Evolutionary conservation across 2,888 invertebrate species (phyloP), one percentile per base, ranked within the genome.

Genomic region (Hedychridium roseum): DNA sequence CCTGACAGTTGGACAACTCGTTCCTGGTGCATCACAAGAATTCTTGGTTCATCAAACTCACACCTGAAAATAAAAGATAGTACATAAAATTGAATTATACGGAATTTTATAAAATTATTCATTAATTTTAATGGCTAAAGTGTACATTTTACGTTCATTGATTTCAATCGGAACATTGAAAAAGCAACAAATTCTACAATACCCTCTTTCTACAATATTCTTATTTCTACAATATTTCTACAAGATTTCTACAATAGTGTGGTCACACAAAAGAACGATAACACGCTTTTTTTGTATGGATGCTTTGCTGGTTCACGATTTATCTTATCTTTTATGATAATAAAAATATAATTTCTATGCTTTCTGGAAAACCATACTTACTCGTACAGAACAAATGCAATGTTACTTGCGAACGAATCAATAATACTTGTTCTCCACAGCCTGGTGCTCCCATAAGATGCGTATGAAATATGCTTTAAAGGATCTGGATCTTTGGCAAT

Each of bases 21-120:
- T 76, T 93, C 92, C 79, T 93, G 92, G 68, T 92, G 90, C 59
- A 92, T 77, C 0, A 87, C 82, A 54, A 91, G 75, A 21, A 93
- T 56, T 42, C 73, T 69, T n/a, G 56, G 67, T 9, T 68, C 69
- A 2, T 57, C 50, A 20, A 80, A 79, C 31, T 77, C 68, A 66
- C 88, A 88, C 46, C 87, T 87, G 74, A 2, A 76, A 79, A n/a
- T n/a, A n/a, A n/a, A n/a, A n/a, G n/a, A n/a, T n/a, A n/a, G 64
- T 40, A 48, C 37, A 35, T 5, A 44, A 28, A 36, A 46, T 41
- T 30, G 11, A 17, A 34, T 23, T 18, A 30, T 36, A 27, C 21
- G 20, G 17, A 20, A 21, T 23, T n/a, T 12, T 6, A 36, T 3
- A 6, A 15, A 23, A 36, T 21, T 9, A 14, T 18, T 32, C 9